phyloP scores from a whole-genome alignment of 2,797 vertebrate genomes.

The Spinus pinus region DNA sequence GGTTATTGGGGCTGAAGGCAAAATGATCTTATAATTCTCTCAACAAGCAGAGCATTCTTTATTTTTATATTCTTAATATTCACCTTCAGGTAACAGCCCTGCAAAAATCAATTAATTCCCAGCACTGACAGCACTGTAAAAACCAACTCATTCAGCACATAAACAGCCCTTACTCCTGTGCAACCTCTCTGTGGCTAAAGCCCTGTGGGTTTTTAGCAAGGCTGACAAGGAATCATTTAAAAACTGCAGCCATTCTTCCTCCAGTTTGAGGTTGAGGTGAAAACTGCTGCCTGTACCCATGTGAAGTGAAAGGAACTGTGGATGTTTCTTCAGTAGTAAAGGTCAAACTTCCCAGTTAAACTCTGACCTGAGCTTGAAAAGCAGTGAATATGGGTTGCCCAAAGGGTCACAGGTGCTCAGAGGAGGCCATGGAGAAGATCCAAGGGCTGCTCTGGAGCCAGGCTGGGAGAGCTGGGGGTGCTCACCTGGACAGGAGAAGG shows the following conservation, averaged over 20 bases:
- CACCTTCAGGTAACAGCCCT: background rate
- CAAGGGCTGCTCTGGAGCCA: background rate
- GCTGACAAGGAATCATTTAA: background rate
- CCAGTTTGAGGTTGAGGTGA: background rate
- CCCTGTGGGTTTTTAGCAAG: background rate
- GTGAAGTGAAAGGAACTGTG: background rate
- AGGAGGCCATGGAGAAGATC: accelerated
- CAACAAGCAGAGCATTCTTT: background rate
- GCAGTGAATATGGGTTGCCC: background rate
- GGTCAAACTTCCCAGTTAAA: background rate
- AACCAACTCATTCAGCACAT: background rate
- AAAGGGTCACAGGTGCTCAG: background rate
- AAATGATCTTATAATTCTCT: background rate
- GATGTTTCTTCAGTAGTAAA: background rate
- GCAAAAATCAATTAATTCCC: background rate
- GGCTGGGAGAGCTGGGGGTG: background rate
- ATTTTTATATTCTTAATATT: background rate
- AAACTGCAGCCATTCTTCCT: background rate
- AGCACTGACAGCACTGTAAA: background rate
- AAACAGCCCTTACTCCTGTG: background rate
- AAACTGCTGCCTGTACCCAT: background rate
- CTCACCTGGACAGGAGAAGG: accelerated
- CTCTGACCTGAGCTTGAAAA: background rate
- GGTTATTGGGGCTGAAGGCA: background rate
- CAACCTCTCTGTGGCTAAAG: background rate